A percentile compares a stretch with the other conserved stretches of the same genome.
These are phyloP conservation scores for Oryzias woworae DNA, from an alignment of 2,113 vertebrate genomes.

Conservation along the genomic window DNA sequence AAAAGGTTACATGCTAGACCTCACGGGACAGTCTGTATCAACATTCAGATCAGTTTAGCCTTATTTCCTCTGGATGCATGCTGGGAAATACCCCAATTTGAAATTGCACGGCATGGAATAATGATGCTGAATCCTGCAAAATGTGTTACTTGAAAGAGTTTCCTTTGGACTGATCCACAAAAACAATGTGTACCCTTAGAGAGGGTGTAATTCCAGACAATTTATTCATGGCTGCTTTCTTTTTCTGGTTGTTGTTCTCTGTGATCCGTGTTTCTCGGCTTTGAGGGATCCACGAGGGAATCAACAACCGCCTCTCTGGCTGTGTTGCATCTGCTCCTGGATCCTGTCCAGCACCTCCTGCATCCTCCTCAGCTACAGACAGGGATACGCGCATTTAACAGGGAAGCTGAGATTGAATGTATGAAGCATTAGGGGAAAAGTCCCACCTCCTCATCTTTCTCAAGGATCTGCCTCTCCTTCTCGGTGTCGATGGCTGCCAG, in stretches of 20 bases:
- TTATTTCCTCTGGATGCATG: too few relatives aligned
- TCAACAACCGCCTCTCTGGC: conserved; percentile 54
- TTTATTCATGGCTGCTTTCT: too few relatives aligned
- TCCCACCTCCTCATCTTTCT: conserved; percentile 93
- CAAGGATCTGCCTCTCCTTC: conserved; percentile 86
- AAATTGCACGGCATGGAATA: too few relatives aligned
- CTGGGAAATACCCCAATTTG: too few relatives aligned
- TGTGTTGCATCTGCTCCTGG: conserved; percentile 85
- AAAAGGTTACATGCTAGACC: not conserved
- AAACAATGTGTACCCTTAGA: too few relatives aligned
- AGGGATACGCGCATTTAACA: conserved; percentile 4
- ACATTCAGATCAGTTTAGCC: too few relatives aligned
- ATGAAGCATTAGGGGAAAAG: not conserved
- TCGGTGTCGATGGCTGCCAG: conserved; percentile 80
- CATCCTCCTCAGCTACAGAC: conserved; percentile 83
- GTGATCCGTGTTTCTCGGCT: not conserved
- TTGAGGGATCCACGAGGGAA: not conserved
- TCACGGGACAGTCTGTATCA: too few relatives aligned
- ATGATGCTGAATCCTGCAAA: too few relatives aligned
- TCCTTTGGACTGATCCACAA: too few relatives aligned
- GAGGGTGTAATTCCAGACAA: too few relatives aligned
- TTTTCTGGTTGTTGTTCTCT: not conserved
- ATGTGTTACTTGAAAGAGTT: too few relatives aligned
- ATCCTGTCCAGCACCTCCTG: conserved; percentile 92
- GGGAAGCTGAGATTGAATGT: not conserved